A percentile compares a stretch with the other conserved stretches of the same genome.
Evolutionary conservation across 1,140 invertebrate genomes (phyloP).

Genomic region (Bombus fervidus): DNA sequence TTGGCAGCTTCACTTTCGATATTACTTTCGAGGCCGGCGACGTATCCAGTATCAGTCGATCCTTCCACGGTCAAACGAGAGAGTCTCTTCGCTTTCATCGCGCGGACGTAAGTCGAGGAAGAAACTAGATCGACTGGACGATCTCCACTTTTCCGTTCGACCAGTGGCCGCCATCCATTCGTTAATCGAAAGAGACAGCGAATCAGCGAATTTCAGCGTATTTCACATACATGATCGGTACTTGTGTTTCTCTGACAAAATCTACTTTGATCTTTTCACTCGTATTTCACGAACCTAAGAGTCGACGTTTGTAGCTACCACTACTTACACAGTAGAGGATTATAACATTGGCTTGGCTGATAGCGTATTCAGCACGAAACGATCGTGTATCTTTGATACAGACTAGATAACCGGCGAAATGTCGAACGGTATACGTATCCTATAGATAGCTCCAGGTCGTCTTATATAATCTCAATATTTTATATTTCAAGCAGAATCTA

Average conservation of each 20-base stretch:
- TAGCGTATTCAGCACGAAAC: not conserved
- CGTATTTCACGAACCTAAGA: too few relatives aligned
- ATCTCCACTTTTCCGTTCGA: slow-evolving; percentile 52
- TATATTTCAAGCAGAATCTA: not conserved
- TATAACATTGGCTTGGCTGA: not conserved
- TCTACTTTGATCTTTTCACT: too few relatives aligned
- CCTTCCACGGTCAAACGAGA: slow-evolving; percentile 73
- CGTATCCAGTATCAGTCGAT: slow-evolving; percentile 76
- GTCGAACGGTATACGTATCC: not conserved
- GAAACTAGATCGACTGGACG: slow-evolving; percentile 75
- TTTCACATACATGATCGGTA: too few relatives aligned
- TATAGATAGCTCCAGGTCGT: not conserved
- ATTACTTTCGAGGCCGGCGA: slow-evolving; percentile 78
- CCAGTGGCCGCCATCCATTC: not conserved
- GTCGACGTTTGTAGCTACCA: not conserved
- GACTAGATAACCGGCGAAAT: not conserved
- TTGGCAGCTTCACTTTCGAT: slow-evolving; percentile 78
- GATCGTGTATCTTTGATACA: slow-evolving; percentile 16
- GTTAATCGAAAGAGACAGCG: not conserved
- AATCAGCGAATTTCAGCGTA: not conserved
- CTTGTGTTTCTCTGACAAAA: too few relatives aligned
- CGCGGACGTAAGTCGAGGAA: slow-evolving; percentile 51
- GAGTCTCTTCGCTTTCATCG: slow-evolving; percentile 78
- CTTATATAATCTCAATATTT: slow-evolving; percentile 10
- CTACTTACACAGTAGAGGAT: not conserved